phyloP scores from a whole-genome alignment of 2,888 invertebrate genomes.

The Drosophila pseudotalamancana region DNA sequence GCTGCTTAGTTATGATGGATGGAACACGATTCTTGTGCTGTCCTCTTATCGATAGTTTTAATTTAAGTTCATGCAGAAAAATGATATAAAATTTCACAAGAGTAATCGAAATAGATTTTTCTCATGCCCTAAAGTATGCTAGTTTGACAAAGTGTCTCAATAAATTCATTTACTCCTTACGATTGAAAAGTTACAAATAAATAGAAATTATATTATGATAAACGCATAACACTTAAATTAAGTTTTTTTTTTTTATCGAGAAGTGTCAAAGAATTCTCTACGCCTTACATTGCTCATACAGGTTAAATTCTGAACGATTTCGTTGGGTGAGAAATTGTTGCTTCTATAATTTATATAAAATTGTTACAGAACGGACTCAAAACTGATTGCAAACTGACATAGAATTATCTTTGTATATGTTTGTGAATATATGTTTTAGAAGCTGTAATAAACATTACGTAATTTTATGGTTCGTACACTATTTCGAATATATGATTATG shows the following conservation, averaged over 20 bases:
- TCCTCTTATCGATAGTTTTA: not conserved
- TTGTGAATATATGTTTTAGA: too few relatives aligned
- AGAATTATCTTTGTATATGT: too few relatives aligned
- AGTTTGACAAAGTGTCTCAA: not conserved
- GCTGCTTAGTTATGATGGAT: too few relatives aligned
- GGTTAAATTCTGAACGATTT: not conserved
- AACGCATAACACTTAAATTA: not conserved
- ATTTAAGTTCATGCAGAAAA: too few relatives aligned
- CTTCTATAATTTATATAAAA: not conserved
- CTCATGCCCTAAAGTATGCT: constrained; percentile 21
- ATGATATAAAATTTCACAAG: not conserved
- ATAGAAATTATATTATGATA: not conserved
- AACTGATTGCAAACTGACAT: too few relatives aligned
- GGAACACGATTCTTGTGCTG: too few relatives aligned
- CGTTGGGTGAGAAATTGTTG: not conserved
- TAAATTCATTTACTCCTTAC: too few relatives aligned
- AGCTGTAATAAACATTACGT: not conserved
- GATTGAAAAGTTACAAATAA: not conserved
- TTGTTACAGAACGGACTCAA: not conserved
- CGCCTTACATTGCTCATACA: not conserved
- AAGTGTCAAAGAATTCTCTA: not conserved
- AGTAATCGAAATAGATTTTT: constrained; percentile 3
- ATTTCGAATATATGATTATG: too few relatives aligned
- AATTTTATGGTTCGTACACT: not conserved
- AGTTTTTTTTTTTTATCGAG: not conserved